A percentile compares a stretch with the other conserved stretches of the same genome.
phyloP scores from a whole-genome alignment of 2,113 vertebrate species.

The Tor tambroides region DNA sequence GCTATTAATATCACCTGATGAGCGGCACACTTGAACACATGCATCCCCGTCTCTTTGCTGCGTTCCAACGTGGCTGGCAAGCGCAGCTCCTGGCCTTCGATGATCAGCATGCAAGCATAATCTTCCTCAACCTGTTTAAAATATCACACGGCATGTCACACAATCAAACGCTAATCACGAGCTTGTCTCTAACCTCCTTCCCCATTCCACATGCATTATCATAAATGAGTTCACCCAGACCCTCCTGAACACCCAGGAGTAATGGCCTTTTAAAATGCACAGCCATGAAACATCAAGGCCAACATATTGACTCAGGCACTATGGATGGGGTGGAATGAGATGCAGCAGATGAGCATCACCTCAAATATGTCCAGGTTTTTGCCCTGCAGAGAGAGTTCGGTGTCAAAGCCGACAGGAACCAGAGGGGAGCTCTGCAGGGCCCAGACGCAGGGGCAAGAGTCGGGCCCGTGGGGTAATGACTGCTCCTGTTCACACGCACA shows the following conservation, averaged over 20 bases:
- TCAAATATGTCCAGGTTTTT: slow-evolving; percentile 80
- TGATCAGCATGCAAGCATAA: slow-evolving; percentile 75
- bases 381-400: slow-evolving; percentile 74
- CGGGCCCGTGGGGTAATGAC: slow-evolving; percentile 64
- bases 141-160: not conserved
- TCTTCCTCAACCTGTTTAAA: slow-evolving; percentile 68
- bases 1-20: slow-evolving; percentile 61
- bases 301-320: slow-evolving; percentile 1
- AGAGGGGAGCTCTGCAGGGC: slow-evolving; percentile 73
- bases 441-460: slow-evolving; percentile 79
- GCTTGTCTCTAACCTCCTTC: not conserved
- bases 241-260: not conserved
- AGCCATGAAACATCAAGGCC: slow-evolving; percentile 39
- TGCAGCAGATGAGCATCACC: slow-evolving; percentile 65
- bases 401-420: slow-evolving; percentile 81
- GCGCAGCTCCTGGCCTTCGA: slow-evolving; percentile 63
- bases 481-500: slow-evolving; percentile 50
- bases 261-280: slow-evolving; percentile 46
- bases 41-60: slow-evolving; percentile 50
- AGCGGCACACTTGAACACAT: slow-evolving; percentile 74
- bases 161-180: not conserved
- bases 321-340: not conserved
- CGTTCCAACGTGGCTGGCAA: slow-evolving; percentile 70
- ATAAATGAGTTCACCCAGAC: slow-evolving; percentile 4
- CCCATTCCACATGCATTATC: not conserved